Evolutionary conservation across 2,797 vertebrate genomes (phyloP).

Genomic region (Peromyscus attwateri): DNA sequence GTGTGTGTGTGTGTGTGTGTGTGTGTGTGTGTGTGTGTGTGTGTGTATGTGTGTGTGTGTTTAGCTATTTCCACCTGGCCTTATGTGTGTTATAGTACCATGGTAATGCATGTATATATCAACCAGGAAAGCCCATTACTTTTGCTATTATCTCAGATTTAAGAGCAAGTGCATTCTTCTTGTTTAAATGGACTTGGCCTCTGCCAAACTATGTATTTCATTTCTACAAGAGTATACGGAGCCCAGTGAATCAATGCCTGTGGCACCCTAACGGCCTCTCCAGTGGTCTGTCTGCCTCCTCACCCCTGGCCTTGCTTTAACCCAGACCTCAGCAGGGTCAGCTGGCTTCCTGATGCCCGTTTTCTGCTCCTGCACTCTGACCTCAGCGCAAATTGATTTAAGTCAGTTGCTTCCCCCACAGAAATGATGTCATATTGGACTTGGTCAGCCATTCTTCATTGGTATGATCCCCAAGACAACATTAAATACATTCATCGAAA

Average conservation of each 20-base stretch:
- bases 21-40: background rate
- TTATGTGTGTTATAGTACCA: background rate
- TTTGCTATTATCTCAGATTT: conserved; percentile 36
- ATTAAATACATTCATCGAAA: conserved; percentile 43
- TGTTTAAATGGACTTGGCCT: conserved; percentile 19
- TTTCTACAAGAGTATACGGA: background rate
- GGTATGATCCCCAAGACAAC: background rate
- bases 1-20: too few relatives aligned
- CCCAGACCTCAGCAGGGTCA: background rate
- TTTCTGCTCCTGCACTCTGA: conserved; percentile 41
- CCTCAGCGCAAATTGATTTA: conserved; percentile 13
- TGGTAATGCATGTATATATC: background rate
- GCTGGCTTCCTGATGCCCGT: background rate
- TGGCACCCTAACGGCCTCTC: background rate
- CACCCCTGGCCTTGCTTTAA: background rate
- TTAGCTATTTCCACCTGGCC: conserved; percentile 27
- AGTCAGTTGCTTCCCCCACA: conserved; percentile 5
- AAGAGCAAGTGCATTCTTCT: background rate
- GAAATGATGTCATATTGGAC: conserved; percentile 7
- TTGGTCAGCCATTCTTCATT: background rate
- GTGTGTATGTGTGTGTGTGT: background rate
- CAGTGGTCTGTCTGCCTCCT: background rate
- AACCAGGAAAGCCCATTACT: conserved; percentile 33
- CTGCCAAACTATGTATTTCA: conserved; percentile 31
- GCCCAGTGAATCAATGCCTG: background rate